A percentile compares a stretch with the other conserved stretches of the same genome.
These are phyloP conservation scores for Condylura cristata DNA, from an alignment of 2,113 vertebrate species.

Conservation along the genomic window DNA sequence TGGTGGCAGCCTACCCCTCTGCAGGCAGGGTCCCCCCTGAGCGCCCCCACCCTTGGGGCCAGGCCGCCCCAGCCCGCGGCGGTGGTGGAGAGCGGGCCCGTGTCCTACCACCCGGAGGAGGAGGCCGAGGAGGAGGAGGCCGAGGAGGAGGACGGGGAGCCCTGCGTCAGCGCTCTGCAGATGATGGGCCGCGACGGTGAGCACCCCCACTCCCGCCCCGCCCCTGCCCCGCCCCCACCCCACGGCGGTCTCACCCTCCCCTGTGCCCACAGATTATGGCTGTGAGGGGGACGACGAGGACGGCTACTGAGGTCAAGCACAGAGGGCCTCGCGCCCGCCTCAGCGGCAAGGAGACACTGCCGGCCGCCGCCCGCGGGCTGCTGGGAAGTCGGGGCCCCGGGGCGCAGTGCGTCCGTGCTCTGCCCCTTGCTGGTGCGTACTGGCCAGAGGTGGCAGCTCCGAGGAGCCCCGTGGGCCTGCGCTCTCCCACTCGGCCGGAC, in stretches of 20 bases:
- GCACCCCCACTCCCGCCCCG: background rate
- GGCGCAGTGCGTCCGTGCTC: background rate
- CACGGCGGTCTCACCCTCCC: background rate
- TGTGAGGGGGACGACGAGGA: conserved; percentile 93
- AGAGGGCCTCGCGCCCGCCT: background rate
- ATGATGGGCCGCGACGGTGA: conserved; percentile 92
- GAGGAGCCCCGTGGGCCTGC: too few species aligned
- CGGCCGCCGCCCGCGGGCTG: too few species aligned
- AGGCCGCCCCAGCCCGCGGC: conserved; percentile 72
- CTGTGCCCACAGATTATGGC: conserved; percentile 91
- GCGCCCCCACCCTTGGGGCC: conserved; percentile 59
- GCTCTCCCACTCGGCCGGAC: too few species aligned
- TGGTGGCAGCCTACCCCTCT: background rate
- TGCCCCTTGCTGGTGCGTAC: background rate
- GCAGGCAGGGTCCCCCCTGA: conserved; percentile 71
- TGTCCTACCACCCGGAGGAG: conserved; percentile 90
- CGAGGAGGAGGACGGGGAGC: conserved; percentile 93
- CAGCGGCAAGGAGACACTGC: background rate
- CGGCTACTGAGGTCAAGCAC: conserved; percentile 82
- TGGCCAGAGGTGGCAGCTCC: too few species aligned
- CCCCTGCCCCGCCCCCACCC: too few species aligned
- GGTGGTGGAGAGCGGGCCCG: conserved; percentile 94
- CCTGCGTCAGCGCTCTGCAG: conserved; percentile 94
- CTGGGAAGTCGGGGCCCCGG: too few species aligned
- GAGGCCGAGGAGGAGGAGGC: conserved; percentile 92